Conservation (phyloP, 2,113 vertebrate genomes). For the Phalacrocorax carbo region DNA sequence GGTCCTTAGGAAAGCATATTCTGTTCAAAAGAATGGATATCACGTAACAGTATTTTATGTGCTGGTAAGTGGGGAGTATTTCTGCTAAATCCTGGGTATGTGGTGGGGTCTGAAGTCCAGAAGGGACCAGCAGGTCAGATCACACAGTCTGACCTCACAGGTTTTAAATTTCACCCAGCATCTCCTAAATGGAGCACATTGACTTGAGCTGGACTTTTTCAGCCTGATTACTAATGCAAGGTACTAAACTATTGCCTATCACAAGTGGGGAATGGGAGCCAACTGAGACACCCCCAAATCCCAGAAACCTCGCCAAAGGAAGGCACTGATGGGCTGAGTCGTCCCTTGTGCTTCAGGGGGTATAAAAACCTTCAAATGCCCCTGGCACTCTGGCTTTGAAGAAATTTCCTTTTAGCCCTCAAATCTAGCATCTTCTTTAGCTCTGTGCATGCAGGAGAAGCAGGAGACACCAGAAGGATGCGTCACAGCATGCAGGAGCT, state of each 20-base stretch:
- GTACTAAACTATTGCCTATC: neutral
- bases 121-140: neutral
- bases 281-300: neutral
- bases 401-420: neutral
- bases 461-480: neutral
- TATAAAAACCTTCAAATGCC: neutral
- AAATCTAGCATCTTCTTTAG: neutral
- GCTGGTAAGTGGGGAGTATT: fast-evolving
- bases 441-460: neutral
- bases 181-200: neutral
- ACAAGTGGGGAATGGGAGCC: neutral
- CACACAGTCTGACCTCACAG: neutral
- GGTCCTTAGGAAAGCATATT: neutral
- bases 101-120: neutral
- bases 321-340: neutral
- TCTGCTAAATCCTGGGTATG: neutral
- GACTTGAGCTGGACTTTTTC: neutral
- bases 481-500: neutral
- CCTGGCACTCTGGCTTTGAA: neutral
- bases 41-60: fast-evolving
- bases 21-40: neutral
- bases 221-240: neutral
- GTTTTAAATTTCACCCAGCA: neutral
- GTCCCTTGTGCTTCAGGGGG: neutral
- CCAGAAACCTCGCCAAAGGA: neutral